A percentile compares a stretch with the other conserved stretches of the same genome.
These are phyloP conservation scores for Frieseomelitta varia DNA, from an alignment of 1,140 invertebrate species.

Conservation along the genomic window DNA sequence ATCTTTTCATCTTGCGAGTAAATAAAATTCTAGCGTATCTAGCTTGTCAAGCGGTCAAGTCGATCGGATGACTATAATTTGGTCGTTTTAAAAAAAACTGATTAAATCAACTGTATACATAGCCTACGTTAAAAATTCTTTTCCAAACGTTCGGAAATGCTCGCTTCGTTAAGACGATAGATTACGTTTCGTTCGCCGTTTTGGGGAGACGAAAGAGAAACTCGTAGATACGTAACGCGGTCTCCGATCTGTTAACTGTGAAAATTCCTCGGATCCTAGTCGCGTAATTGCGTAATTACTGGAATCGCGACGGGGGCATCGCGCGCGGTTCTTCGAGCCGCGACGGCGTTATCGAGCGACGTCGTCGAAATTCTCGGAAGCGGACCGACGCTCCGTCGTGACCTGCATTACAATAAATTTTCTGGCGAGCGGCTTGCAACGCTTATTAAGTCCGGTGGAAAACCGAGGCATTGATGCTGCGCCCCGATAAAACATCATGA, in stretches of 20 bases:
- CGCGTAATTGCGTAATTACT: constrained; percentile 27
- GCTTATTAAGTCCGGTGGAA: constrained; percentile 29
- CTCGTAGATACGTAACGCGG: neutral
- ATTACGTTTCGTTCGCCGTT: accelerated
- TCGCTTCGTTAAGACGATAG: neutral
- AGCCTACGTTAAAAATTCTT: no score
- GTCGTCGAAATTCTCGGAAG: constrained; percentile 30
- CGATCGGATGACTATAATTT: no score
- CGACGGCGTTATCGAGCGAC: neutral
- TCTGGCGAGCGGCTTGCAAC: neutral
- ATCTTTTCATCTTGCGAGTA: no score
- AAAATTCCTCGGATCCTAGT: neutral
- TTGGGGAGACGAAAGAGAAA: neutral
- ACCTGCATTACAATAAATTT: constrained; percentile 32
- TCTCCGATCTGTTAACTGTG: neutral
- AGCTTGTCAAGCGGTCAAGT: no score
- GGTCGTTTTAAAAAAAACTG: no score
- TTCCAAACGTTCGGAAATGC: no score
- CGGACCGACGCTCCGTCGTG: neutral
- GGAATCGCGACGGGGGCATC: neutral
- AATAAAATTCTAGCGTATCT: no score
- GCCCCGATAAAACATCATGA: constrained; percentile 4
- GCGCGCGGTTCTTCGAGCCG: no score
- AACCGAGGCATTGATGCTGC: constrained; percentile 1
- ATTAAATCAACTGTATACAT: no score